These are phyloP conservation scores for Rhizomys pruinosus DNA, from an alignment of 2,113 vertebrate species.

Conservation along the genomic window DNA sequence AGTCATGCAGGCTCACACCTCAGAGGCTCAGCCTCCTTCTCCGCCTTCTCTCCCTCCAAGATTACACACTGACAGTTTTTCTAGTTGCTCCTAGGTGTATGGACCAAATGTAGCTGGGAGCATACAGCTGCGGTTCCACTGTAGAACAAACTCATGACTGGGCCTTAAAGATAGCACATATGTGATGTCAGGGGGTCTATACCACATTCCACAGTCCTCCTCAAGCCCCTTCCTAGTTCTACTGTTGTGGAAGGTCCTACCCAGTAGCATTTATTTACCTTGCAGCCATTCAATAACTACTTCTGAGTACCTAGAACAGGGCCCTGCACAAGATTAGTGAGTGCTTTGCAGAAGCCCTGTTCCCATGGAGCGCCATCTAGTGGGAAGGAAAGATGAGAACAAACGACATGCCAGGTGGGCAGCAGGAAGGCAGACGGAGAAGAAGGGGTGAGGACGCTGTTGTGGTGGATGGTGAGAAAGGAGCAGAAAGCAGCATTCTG, in stretches of 20 bases:
- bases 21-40: background rate
- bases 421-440: background rate
- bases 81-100: fast-evolving
- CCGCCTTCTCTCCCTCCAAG: too few species aligned
- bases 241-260: fast-evolving
- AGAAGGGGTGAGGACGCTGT: background rate
- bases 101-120: background rate
- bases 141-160: fast-evolving
- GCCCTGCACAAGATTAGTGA: background rate
- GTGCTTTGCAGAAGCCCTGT: background rate
- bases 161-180: background rate
- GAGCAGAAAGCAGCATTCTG: background rate
- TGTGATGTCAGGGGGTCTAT: background rate
- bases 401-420: background rate
- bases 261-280: fast-evolving
- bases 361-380: background rate
- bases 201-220: fast-evolving
- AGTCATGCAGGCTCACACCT: background rate
- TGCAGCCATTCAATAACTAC: fast-evolving
- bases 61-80: too few species aligned
- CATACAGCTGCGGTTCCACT: background rate
- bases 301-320: fast-evolving
- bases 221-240: background rate
- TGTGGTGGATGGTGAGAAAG: background rate
- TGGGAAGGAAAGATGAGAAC: background rate